Evolutionary conservation across 2,888 invertebrate species (phyloP).

Genomic region (Aleiodes testaceus): DNA sequence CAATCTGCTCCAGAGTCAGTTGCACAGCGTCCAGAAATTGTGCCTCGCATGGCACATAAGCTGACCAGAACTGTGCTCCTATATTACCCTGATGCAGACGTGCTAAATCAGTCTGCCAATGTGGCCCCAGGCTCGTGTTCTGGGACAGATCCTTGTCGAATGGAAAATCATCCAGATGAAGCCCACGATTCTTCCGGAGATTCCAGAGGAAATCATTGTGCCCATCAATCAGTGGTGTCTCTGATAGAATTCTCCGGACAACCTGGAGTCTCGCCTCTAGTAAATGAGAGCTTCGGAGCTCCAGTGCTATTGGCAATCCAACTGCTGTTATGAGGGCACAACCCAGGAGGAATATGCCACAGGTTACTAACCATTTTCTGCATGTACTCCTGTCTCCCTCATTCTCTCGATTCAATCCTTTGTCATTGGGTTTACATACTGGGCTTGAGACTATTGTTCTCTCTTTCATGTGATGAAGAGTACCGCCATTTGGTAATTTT

Average conservation of each 20-base stretch:
- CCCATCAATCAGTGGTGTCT: conserved; percentile 76
- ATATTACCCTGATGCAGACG: conserved; percentile 74
- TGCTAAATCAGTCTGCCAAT: conserved; percentile 75
- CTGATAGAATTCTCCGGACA: conserved; percentile 75
- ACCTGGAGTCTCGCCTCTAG: conserved; percentile 76
- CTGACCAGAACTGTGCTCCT: conserved; percentile 74
- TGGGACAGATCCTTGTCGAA: conserved; percentile 69
- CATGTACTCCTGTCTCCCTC: conserved; percentile 51
- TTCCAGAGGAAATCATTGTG: conserved; percentile 74
- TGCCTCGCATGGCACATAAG: conserved; percentile 77
- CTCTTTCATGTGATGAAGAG: conserved; percentile 63
- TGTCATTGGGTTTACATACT: conserved; percentile 58
- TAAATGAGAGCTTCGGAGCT: conserved; percentile 76
- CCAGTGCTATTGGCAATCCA: conserved; percentile 75
- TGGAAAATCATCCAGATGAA: conserved; percentile 69
- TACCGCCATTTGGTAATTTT: conserved; percentile 69
- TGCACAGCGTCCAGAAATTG: conserved; percentile 81
- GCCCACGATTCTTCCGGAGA: conserved; percentile 69
- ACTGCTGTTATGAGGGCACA: conserved; percentile 71
- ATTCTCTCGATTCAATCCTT: conserved; percentile 55
- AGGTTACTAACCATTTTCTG: conserved; percentile 66
- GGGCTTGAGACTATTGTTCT: conserved; percentile 58
- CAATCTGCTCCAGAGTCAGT: conserved; percentile 80
- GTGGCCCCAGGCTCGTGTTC: conserved; percentile 67
- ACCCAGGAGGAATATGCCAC: conserved; percentile 67